Evolutionary conservation across 2,113 vertebrate genomes (phyloP).

Genomic region (Pygoscelis adeliae): DNA sequence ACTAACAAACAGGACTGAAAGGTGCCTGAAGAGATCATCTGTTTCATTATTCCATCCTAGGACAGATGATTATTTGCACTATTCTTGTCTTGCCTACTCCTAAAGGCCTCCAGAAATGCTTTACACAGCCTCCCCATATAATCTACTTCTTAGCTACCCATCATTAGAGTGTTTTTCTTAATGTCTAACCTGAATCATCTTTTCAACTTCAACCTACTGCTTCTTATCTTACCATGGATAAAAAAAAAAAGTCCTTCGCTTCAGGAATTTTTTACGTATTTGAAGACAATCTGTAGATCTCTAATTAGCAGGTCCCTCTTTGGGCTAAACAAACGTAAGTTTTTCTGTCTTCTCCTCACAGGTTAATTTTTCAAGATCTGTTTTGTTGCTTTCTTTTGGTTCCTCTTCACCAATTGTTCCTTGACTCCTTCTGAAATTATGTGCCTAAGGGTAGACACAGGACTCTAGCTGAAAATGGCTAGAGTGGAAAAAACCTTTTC

Average conservation of each 20-base stretch:
- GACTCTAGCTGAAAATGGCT: neutral
- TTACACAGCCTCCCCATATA: neutral
- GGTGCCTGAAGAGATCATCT: neutral
- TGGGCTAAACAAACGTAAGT: neutral
- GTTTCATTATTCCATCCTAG: neutral
- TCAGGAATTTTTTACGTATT: neutral
- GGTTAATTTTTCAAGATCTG: neutral
- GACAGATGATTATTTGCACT: neutral
- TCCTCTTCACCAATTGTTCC: neutral
- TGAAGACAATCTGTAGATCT: neutral
- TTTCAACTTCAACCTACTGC: neutral
- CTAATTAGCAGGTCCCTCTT: neutral
- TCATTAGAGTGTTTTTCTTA: neutral
- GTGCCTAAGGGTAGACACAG: neutral
- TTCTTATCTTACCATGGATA: neutral
- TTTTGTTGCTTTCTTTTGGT: neutral
- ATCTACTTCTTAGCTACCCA: neutral
- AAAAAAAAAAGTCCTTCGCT: neutral
- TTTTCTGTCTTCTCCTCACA: neutral
- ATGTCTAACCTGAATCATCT: neutral
- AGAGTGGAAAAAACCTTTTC: neutral
- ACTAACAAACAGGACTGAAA: neutral
- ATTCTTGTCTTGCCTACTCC: neutral
- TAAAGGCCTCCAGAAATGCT: neutral
- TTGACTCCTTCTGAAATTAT: neutral